Evolutionary conservation across 2,888 invertebrate species (phyloP).

Genomic region (Heliconius ethilla): DNA sequence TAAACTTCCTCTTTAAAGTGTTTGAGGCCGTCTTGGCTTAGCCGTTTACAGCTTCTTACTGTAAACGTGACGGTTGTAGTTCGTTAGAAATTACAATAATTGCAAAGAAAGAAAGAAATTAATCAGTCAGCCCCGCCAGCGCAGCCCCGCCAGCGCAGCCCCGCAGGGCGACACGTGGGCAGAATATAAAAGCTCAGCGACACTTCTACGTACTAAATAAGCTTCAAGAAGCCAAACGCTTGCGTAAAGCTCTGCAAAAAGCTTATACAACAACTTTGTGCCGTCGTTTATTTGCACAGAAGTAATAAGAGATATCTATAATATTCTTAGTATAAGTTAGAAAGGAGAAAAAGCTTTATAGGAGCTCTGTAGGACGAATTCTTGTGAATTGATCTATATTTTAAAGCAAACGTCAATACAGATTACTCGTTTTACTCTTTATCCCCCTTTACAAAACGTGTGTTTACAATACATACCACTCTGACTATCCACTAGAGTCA

Average conservation of each 20-base stretch:
- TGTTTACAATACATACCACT: too few species aligned
- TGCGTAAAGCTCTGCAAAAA: background rate
- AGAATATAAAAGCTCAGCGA: background rate
- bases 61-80: too few species aligned
- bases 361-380: too few species aligned
- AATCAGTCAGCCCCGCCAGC: background rate
- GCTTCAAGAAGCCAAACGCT: background rate
- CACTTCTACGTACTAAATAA: slow-evolving; percentile 1
- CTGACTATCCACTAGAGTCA: too few species aligned
- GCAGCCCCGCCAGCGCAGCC: background rate
- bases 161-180: background rate
- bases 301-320: background rate
- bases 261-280: background rate
- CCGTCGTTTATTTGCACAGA: background rate
- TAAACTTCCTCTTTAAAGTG: too few species aligned
- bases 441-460: too few species aligned
- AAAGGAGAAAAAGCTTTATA: background rate
- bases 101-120: background rate
- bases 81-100: background rate
- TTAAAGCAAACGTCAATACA: too few species aligned
- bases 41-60: too few species aligned
- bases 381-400: too few species aligned
- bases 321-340: background rate
- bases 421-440: too few species aligned
- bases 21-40: too few species aligned